Conservation (phyloP, 2,888 invertebrate genomes). For the Drosophila monieri region DNA sequence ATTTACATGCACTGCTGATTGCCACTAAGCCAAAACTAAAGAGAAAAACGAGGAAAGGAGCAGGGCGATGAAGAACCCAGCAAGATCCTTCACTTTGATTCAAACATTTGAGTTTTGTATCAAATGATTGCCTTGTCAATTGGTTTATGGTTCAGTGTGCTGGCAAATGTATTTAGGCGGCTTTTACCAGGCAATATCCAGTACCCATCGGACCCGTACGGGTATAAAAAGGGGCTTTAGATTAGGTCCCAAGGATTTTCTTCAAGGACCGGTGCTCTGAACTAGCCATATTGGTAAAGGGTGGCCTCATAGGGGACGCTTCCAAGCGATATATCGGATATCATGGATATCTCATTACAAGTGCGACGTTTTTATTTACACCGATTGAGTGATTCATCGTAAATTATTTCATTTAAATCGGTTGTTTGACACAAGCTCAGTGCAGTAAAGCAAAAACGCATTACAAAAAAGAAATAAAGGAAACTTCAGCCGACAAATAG, state of each 20-base stretch:
- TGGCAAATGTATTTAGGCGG: slow-evolving; percentile 59
- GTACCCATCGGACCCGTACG: slow-evolving; percentile 7
- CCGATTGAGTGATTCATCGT: slow-evolving; percentile 79
- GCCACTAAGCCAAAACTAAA: slow-evolving; percentile 66
- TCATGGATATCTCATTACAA: slow-evolving; percentile 71
- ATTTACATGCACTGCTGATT: slow-evolving; percentile 77
- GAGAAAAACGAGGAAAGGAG: slow-evolving; percentile 23
- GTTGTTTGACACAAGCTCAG: slow-evolving; percentile 67
- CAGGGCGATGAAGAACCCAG: slow-evolving; percentile 2
- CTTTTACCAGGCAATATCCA: slow-evolving; percentile 41
- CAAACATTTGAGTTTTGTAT: slow-evolving; percentile 55
- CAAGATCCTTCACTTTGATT: slow-evolving; percentile 57
- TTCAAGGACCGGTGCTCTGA: not conserved
- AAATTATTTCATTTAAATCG: slow-evolving; percentile 81
- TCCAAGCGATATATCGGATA: slow-evolving; percentile 7
- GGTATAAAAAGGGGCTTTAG: slow-evolving; percentile 17
- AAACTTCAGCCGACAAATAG: slow-evolving; percentile 20
- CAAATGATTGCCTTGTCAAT: slow-evolving; percentile 76
- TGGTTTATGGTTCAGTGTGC: slow-evolving; percentile 75
- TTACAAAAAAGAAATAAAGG: slow-evolving; percentile 10
- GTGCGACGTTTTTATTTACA: slow-evolving; percentile 74
- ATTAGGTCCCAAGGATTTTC: slow-evolving; percentile 10
- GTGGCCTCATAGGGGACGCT: not conserved
- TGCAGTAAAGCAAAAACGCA: slow-evolving; percentile 35
- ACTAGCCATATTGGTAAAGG: slow-evolving; percentile 4